phyloP scores from a whole-genome alignment of 2,113 vertebrate genomes.

The Petaurus breviceps region DNA sequence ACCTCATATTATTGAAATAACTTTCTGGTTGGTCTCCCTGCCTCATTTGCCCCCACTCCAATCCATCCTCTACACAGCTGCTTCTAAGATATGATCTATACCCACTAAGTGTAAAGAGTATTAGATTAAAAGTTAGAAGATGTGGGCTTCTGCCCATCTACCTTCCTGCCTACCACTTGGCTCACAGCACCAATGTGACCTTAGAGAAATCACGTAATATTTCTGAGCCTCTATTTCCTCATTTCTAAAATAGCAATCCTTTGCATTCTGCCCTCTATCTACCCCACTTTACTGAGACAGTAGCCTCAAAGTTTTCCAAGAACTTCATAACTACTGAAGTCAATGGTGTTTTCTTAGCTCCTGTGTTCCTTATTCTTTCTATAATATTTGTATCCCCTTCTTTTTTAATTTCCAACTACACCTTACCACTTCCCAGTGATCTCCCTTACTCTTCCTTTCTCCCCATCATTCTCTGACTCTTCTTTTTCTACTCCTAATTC shows the following conservation, averaged over 20 bases:
- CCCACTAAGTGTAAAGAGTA: background rate
- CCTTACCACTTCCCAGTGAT: background rate
- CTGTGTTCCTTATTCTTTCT: background rate
- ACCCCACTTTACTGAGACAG: background rate
- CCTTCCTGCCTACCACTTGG: background rate
- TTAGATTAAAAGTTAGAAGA: background rate
- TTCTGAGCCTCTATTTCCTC: background rate
- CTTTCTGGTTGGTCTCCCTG: background rate
- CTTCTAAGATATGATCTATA: background rate
- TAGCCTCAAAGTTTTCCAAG: background rate
- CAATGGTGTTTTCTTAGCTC: background rate
- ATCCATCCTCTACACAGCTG: background rate
- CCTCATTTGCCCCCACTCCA: background rate
- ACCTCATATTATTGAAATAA: background rate
- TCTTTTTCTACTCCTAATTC: background rate
- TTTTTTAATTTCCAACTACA: no score
- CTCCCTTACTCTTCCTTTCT: background rate
- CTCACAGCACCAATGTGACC: background rate
- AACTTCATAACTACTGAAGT: background rate
- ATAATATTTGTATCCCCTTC: background rate
- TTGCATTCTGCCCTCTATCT: background rate
- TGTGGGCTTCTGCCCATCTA: background rate
- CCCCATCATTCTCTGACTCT: background rate
- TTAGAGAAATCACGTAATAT: background rate
- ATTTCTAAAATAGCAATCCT: background rate